These are phyloP conservation scores for Corythoichthys haematopterus DNA, from an alignment of 2,113 vertebrate genomes.

Conservation along the genomic window DNA sequence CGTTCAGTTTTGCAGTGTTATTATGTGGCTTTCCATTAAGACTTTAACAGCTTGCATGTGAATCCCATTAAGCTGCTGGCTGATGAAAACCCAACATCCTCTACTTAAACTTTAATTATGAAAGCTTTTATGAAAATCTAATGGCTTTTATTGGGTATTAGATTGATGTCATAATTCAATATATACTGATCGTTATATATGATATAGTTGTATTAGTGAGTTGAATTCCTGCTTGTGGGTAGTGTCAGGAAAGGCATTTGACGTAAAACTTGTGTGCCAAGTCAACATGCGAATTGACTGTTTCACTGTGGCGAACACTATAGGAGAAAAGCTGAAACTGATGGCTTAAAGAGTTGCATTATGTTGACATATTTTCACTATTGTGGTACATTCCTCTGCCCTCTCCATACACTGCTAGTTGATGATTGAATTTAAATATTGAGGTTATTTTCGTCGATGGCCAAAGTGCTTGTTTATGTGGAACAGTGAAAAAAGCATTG, in stretches of 20 bases:
- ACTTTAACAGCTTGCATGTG: constrained; percentile 1
- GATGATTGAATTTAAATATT: background rate
- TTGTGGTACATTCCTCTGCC: background rate
- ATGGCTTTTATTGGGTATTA: constrained; percentile 5
- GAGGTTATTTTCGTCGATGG: background rate
- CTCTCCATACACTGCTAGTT: background rate
- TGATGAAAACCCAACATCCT: constrained; percentile 6
- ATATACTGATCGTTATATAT: background rate
- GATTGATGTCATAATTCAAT: constrained; percentile 2
- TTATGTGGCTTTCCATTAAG: constrained; percentile 3
- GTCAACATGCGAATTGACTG: no score
- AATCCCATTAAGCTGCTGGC: constrained; percentile 6
- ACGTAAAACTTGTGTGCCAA: no score
- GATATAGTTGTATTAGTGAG: background rate
- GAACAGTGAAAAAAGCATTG: background rate
- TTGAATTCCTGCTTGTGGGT: background rate
- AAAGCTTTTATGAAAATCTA: constrained; percentile 8
- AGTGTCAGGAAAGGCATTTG: no score
- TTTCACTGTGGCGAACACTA: no score
- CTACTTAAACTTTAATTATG: background rate
- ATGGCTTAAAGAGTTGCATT: background rate
- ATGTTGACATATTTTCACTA: background rate
- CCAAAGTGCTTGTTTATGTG: background rate
- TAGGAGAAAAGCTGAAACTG: no score
- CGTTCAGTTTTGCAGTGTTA: background rate